Base-by-base conservation (phyloP, 2,888 invertebrate species). In the Aporophyla nigra region DNA sequence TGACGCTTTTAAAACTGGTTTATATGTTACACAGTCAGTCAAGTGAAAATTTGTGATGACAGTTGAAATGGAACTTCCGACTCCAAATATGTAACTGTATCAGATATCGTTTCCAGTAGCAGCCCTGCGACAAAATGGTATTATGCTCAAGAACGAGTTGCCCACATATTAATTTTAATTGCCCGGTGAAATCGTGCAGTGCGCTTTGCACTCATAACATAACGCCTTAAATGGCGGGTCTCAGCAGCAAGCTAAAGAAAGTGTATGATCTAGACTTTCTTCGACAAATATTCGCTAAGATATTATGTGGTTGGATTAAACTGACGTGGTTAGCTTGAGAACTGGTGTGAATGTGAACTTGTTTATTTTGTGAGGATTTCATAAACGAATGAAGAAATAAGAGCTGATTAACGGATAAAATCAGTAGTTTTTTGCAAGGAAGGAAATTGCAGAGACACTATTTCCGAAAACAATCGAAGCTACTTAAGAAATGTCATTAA, bases 151-250 rank as follows among this genome's bases (percentile, higher is more conserved):
- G 84, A 90, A 89, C 90, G 87, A 84, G 89, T 90, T 84, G 75
- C 70, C 69, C 78, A 87, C 86, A 89, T 91, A 91, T 91, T 89
- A 90, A 91, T 91, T 91, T 90, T 90, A 91, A 92, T 90, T 88
- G 90, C 86, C 61, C 49, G 76, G 88, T 82, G 90, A 90, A 90
- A 90, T 85, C 87, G 86, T 79, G 75, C 76, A 82, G 63, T 78
- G 76, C 71, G 84, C 74, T 86, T 85, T 74, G 84, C 80, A 87
- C 86, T 84, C 83, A 85, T 82, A 85, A 78, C 84, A 84, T 84
- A 83, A 80, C 66, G 73, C 84, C 82, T 76, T 89, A 88, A 83
- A 89, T 72, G 83, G 87, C 21, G 24, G 76, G 53, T 53, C 59
- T 63, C 56, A 61, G 69, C 58, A 70, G 76, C 24, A 51, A 82